Conservation (phyloP, 2,113 vertebrate genomes). For the Vombatus ursinus region DNA sequence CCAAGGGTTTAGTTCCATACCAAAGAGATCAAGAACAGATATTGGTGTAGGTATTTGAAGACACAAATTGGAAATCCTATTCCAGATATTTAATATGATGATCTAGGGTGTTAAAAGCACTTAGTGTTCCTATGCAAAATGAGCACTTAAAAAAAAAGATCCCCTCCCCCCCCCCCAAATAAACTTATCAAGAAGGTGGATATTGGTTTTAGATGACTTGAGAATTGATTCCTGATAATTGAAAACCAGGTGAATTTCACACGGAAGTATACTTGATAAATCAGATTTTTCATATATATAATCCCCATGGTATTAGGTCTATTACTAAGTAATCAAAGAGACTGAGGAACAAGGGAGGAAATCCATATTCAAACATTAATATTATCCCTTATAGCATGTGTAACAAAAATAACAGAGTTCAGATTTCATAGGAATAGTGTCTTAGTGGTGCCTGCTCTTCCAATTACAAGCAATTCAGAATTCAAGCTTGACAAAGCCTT, state of each 20-base stretch:
- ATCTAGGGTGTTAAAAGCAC: not conserved
- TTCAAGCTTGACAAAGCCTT: not conserved
- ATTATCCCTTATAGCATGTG: not conserved
- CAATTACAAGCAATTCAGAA: not conserved
- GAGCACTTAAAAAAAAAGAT: too few relatives aligned
- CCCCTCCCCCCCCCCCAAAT: not conserved
- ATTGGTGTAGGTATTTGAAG: conserved; percentile 13
- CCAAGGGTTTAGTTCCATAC: not conserved
- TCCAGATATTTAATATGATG: not conserved
- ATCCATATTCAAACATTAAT: not conserved
- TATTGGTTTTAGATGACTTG: conserved; percentile 45
- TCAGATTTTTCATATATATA: conserved; percentile 4
- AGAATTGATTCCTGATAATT: conserved; percentile 16
- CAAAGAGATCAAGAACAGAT: not conserved
- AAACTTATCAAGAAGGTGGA: conserved; percentile 20
- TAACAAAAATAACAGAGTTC: conserved; percentile 12
- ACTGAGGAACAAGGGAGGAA: conserved; percentile 20
- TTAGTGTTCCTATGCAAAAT: not conserved
- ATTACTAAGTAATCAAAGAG: not conserved
- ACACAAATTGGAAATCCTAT: not conserved
- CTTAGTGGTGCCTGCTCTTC: not conserved
- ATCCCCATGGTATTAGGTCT: conserved; percentile 6
- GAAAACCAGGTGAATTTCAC: conserved; percentile 9
- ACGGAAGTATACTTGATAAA: not conserved
- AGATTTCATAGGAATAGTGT: not conserved